phyloP scores from a whole-genome alignment of 2,113 vertebrate genomes.

The Aldabrachelys gigantea region DNA sequence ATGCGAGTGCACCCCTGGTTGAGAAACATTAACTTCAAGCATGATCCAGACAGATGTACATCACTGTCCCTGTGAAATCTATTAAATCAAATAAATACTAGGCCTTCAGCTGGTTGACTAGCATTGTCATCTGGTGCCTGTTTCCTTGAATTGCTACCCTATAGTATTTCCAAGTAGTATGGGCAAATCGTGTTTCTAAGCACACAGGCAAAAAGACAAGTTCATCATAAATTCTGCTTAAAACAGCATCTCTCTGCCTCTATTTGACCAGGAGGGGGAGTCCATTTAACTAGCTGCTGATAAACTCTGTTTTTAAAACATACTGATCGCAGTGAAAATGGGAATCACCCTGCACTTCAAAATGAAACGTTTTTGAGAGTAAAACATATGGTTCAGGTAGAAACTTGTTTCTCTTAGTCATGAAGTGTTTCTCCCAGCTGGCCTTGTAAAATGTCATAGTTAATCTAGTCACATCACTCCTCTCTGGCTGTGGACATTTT shows the following conservation, averaged over 20 bases:
- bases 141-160: background rate
- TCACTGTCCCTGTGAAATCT: background rate
- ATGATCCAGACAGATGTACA: conserved; percentile 35
- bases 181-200: background rate
- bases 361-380: background rate
- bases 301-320: background rate
- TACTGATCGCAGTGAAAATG: background rate
- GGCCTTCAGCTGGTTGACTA: background rate
- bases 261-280: background rate
- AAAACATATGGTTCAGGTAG: background rate
- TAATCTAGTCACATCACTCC: conserved; percentile 41
- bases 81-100: background rate
- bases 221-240: background rate
- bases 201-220: background rate
- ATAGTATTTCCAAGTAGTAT: background rate
- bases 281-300: background rate
- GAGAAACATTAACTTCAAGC: background rate
- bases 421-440: conserved; percentile 24
- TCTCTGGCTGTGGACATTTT: background rate
- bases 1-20: background rate
- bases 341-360: background rate
- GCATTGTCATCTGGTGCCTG: fast-evolving
- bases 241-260: background rate
- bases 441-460: conserved; percentile 39
- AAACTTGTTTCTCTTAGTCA: conserved; percentile 23